Percentiles rank a stretch among this genome's conserved stretches.
These are phyloP conservation scores for Cairina moschata DNA, from an alignment of 2,113 vertebrate species.

Conservation along the genomic window DNA sequence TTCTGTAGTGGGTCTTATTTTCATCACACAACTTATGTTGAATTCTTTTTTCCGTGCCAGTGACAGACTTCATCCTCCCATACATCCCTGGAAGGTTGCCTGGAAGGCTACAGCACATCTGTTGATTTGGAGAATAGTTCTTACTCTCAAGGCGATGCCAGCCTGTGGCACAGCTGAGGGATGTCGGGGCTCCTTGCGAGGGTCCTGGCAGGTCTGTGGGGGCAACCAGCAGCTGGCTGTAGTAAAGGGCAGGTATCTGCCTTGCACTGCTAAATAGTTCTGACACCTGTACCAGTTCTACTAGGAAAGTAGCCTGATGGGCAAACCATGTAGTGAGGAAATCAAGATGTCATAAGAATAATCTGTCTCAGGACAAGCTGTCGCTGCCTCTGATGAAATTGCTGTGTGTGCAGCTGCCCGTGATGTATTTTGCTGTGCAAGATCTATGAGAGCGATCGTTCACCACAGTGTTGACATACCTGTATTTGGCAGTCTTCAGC, in stretches of 20 bases:
- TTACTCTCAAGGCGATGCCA: neutral
- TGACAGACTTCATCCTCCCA: neutral
- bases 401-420: conserved; percentile 5
- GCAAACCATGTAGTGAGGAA: neutral
- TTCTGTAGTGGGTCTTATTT: neutral
- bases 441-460: neutral
- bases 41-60: neutral
- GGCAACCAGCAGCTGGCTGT: neutral
- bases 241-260: neutral
- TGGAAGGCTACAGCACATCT: neutral
- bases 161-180: neutral
- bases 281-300: neutral
- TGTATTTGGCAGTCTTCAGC: neutral
- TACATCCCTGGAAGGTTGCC: neutral
- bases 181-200: neutral
- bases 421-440: conserved; percentile 1
- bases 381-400: neutral
- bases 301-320: neutral
- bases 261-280: accelerated
- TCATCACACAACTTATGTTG: accelerated
- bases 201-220: neutral
- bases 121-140: neutral
- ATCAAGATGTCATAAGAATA: conserved; percentile 28
- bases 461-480: neutral
- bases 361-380: conserved; percentile 13